Base-by-base conservation (phyloP, 2,113 vertebrate genomes). In the Hemiprocne comata region DNA sequence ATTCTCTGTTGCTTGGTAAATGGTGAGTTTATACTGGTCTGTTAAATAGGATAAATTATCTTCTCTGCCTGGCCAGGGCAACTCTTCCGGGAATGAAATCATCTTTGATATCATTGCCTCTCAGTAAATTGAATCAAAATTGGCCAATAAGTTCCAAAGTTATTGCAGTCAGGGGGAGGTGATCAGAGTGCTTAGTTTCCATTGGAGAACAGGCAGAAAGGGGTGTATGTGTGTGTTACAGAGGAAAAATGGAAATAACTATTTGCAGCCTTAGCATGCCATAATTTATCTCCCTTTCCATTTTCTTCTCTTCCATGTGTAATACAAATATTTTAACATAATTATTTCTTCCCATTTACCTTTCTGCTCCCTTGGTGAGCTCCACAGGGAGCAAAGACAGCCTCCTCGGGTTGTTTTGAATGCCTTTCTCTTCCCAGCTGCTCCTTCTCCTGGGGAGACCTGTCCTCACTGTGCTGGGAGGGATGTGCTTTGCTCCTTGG, bases 381-480 rank as follows among this genome's bases (percentile, higher is more conserved):
- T 72, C 44, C 46, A 66, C 17, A 66, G 75, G 21, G 38, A 89
- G 40, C 36, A 50, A 1, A 1, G 50, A 51, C 24, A 53, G 31
- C 12, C 9, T 71, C 38, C 17, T 64, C 1, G 0, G 28, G n/a
- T 42, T 0, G 0, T 29, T 86, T 66, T 2, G 5, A 66, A 66
- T 17, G 20, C 44, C 8, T 11, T 20, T 24, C 7, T 73, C 28
- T 77, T 48, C 76, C 50, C 72, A 71, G 19, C 17, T 4, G 3
- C 34, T 61, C 50, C 10, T 71, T 75, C 31, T 86, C 38, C 55
- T 54, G 2, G 2, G 42, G 5, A 86, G 2, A 19, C 4, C 2
- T 33, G 13, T 62, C 65, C 53, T 90, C 1, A 0, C 31, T 61
- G 25, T 69, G n/a, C 64, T 53, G 0, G 1, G 65, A 81, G 51